Conservation (phyloP, 2,113 vertebrate species). For the Tonatia bakeri region DNA sequence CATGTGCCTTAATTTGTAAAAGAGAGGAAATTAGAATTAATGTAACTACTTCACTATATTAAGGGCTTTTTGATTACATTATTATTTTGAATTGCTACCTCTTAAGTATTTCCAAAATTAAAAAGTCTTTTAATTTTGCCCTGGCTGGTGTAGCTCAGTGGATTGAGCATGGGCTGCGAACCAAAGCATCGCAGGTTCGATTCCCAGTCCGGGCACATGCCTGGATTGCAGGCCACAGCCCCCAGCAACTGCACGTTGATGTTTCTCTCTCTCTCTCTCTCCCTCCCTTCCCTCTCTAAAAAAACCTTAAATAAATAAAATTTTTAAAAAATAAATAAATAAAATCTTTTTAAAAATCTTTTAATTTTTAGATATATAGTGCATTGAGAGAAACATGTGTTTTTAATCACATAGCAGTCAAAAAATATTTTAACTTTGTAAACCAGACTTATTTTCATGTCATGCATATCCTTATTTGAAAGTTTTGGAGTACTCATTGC, state of each 20-base stretch:
- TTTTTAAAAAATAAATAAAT: too few relatives aligned
- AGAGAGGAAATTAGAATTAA: constrained; percentile 33
- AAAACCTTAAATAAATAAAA: too few relatives aligned
- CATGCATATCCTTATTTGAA: not conserved
- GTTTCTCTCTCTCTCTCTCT: too few relatives aligned
- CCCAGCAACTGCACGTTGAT: too few relatives aligned
- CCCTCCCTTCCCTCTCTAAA: too few relatives aligned
- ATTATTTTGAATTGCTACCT: constrained; percentile 42
- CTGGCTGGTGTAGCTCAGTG: too few relatives aligned
- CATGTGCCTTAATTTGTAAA: too few relatives aligned
- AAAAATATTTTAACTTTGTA: constrained; percentile 34
- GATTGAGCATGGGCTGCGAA: too few relatives aligned
- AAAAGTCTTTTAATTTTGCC: constrained; percentile 29
- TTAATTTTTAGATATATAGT: constrained; percentile 12
- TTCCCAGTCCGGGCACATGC: too few relatives aligned
- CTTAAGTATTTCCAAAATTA: constrained; percentile 20
- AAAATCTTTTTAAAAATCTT: too few relatives aligned
- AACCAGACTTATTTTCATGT: not conserved
- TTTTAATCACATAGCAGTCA: constrained; percentile 35
- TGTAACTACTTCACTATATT: not conserved
- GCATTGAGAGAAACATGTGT: constrained; percentile 12
- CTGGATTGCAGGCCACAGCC: too few relatives aligned
- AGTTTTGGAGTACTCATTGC: constrained; percentile 9
- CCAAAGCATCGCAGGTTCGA: too few relatives aligned
- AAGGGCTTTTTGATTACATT: not conserved